Base-by-base conservation (phyloP, 2,888 invertebrate genomes). In the Melieria omissa region DNA sequence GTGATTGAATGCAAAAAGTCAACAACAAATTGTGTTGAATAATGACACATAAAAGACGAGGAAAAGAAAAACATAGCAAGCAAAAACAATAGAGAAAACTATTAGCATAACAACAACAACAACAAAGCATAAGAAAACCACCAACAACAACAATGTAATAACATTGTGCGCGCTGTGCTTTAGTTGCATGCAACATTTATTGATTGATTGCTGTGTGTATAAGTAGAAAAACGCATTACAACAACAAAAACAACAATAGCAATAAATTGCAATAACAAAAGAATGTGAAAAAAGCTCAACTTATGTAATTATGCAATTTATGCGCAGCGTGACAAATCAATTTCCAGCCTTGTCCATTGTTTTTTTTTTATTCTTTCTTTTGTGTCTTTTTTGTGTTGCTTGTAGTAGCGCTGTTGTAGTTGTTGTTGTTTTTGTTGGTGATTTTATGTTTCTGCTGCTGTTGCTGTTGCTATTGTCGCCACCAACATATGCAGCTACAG, bases 301-400 rank as follows among this genome's bases (percentile, higher is more conserved):
- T 79, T 77, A 79, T 75, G 78, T 80, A 80, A 81, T 81, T 80
- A 81, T 83, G 84, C 82, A 84, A 83, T 84, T 84, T 84, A 83
- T 82, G 83, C 80, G 81, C 83, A 81, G 79, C 83, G 80, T 84
- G 83, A 77, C 77, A 78, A 77, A 75, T 78, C 78, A 77, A 77
- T 76, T 77, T 75, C 69, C 10, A 79, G 75, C 73, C 76, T 75
- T 78, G 75, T 78, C 29, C 61, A 14, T 44, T 65, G 45, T 71
- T 69, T 49, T 46, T 68, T 61, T 65, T 64, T 55, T 64, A 44
- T 65, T 67, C 41, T 42, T 71, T 42, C 14, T 45, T 42, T 65
- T 71, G 63, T 67, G 16, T 2, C 12, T 5, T n/a, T n/a, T 60
- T 52, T 16, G 14, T 61, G 61, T 66, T 14, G n/a, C n/a, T 44